Conservation (phyloP, 2,797 vertebrate genomes). For the Chloroceryle inda region DNA sequence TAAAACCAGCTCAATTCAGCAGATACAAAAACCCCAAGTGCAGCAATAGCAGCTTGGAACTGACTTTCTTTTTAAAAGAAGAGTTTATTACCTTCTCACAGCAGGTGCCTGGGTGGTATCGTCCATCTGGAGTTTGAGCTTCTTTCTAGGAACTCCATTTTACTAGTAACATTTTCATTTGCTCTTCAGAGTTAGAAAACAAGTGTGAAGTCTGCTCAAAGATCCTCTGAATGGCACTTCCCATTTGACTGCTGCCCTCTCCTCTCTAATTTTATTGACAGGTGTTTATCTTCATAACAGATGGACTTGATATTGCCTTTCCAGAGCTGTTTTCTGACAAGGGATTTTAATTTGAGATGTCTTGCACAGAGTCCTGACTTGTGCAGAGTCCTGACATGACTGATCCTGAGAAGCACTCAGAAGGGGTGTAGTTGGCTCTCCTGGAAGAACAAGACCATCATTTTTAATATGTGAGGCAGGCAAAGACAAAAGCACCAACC, state of each 20-base stretch:
- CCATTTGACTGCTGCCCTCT: not conserved
- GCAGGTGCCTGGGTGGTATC: conserved; percentile 31
- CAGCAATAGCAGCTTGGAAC: not conserved
- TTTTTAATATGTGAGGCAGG: not conserved
- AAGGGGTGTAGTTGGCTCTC: not conserved
- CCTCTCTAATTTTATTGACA: not conserved
- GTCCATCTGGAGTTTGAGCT: conserved; percentile 1
- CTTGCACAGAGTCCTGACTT: not conserved
- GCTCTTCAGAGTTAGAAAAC: not conserved
- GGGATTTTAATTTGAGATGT: not conserved
- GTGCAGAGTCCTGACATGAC: not conserved
- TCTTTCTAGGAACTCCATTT: conserved; percentile 51
- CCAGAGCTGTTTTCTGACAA: not conserved
- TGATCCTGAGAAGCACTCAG: not conserved
- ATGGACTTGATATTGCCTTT: not conserved
- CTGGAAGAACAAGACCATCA: not conserved
- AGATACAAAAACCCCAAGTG: not conserved
- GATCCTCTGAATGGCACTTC: not conserved
- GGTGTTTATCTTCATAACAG: not conserved
- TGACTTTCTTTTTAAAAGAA: conserved; percentile 2
- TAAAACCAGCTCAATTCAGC: not conserved
- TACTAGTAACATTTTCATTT: not conserved
- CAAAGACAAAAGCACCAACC: not conserved
- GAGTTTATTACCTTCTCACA: conserved; percentile 30
- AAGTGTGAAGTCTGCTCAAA: not conserved